Conservation (phyloP, 2,888 invertebrate genomes). For the Tenthredo distinguenda region DNA sequence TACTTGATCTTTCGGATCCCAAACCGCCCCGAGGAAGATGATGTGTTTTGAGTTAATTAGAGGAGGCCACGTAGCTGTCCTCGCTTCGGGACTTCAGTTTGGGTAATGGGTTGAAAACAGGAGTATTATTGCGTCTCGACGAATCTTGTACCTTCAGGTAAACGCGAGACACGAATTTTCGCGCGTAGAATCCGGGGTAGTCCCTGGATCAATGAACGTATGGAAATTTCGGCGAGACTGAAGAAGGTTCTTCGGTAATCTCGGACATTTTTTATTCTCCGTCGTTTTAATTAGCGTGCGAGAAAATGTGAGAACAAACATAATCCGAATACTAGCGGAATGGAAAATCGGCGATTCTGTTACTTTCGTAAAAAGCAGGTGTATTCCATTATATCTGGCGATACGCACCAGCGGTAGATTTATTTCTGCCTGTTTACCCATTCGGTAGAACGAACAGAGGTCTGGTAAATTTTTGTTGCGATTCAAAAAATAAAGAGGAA, state of each 20-base stretch:
- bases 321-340: neutral
- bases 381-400: neutral
- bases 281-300: neutral
- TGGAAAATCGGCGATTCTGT: neutral
- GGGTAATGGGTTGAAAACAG: neutral
- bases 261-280: neutral
- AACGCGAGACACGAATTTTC: neutral
- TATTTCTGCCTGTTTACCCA: neutral
- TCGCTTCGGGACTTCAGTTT: neutral
- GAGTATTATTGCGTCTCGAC: neutral
- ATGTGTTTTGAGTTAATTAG: conserved; percentile 33
- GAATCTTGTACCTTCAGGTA: neutral
- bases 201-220: neutral
- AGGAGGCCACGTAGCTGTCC: neutral
- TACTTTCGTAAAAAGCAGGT: neutral
- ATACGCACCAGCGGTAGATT: neutral
- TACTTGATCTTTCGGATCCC: neutral
- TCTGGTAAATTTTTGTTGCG: neutral
- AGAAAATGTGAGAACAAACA: neutral
- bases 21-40: neutral
- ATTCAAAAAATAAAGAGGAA: neutral
- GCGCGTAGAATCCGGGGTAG: neutral
- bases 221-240: neutral
- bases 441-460: neutral
- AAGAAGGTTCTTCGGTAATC: neutral